A percentile compares a stretch with the other conserved stretches of the same genome.
phyloP scores from a whole-genome alignment of 2,797 vertebrate species.

The Scleropages formosus region DNA sequence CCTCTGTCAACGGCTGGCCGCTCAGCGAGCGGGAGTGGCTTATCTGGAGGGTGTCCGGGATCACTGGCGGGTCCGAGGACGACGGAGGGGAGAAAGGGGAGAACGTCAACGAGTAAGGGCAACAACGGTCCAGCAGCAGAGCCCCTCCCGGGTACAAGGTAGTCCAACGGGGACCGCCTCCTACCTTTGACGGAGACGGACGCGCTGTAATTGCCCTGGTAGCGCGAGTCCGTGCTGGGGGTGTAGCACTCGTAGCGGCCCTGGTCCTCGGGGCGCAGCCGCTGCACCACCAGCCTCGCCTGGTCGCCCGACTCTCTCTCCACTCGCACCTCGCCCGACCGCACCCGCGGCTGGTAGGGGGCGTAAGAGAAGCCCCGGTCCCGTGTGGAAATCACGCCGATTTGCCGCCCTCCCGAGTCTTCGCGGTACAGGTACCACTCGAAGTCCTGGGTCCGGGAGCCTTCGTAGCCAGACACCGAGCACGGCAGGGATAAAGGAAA shows the following conservation, averaged over 20 bases:
- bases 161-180: too few relatives aligned
- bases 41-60: conserved; percentile 78
- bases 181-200: conserved; percentile 77
- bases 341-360: conserved; percentile 68
- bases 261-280: conserved; percentile 74
- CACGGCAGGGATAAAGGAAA: conserved; percentile 77
- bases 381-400: conserved; percentile 80
- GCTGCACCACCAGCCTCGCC: conserved; percentile 71
- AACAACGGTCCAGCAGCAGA: too few relatives aligned
- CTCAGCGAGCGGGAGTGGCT: conserved; percentile 65
- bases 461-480: conserved; percentile 72
- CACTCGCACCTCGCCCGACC: conserved; percentile 73
- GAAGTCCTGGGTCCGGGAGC: conserved; percentile 78
- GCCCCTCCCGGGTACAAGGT: not conserved
- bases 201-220: conserved; percentile 80
- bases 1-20: conserved; percentile 69
- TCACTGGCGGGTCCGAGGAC: conserved; percentile 61
- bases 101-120: too few relatives aligned
- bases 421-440: conserved; percentile 83
- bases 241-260: conserved; percentile 86
- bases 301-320: conserved; percentile 75
- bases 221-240: conserved; percentile 77
- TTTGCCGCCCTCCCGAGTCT: conserved; percentile 57
- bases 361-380: conserved; percentile 75
- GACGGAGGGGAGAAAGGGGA: not conserved